Percentiles rank a stretch among this genome's conserved stretches.
phyloP scores from a whole-genome alignment of 1,140 invertebrate species.

The Colletes latitarsis region DNA sequence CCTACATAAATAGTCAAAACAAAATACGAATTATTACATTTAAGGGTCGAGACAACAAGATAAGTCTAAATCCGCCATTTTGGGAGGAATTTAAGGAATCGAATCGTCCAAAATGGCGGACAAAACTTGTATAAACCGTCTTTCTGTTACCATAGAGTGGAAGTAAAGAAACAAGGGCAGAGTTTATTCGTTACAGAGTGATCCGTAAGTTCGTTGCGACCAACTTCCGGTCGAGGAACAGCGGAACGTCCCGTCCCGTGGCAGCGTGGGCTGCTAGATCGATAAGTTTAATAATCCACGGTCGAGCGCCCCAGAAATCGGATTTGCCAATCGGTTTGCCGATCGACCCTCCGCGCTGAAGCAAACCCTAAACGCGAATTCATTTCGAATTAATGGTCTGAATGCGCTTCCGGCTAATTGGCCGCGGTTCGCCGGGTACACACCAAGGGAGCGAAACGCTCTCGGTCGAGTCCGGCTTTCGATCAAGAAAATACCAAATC shows the following conservation, averaged over 20 bases:
- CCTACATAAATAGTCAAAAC: too few species aligned
- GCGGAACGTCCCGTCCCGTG: background rate
- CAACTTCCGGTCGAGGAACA: conserved; percentile 6
- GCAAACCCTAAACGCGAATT: conserved; percentile 65
- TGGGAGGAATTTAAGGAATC: too few species aligned
- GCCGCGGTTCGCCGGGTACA: conserved; percentile 39
- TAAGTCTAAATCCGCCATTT: too few species aligned
- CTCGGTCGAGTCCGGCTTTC: background rate
- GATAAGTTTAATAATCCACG: conserved; percentile 65
- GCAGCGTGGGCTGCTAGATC: conserved; percentile 15
- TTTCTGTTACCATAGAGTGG: background rate
- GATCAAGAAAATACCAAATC: conserved; percentile 36
- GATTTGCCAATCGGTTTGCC: conserved; percentile 65
- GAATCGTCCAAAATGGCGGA: too few species aligned
- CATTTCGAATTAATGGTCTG: conserved; percentile 67
- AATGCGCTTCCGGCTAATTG: conserved; percentile 61
- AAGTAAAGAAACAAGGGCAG: background rate
- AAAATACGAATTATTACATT: too few species aligned
- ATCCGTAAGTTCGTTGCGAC: conserved; percentile 12
- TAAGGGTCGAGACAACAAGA: too few species aligned
- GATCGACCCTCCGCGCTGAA: conserved; percentile 49
- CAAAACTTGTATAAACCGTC: background rate
- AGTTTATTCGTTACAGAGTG: conserved; percentile 25
- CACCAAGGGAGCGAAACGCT: conserved; percentile 14
- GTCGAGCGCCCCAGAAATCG: conserved; percentile 56